Evolutionary conservation across 2,113 vertebrate genomes (phyloP).

Genomic region (Dipodomys stephensi): DNA sequence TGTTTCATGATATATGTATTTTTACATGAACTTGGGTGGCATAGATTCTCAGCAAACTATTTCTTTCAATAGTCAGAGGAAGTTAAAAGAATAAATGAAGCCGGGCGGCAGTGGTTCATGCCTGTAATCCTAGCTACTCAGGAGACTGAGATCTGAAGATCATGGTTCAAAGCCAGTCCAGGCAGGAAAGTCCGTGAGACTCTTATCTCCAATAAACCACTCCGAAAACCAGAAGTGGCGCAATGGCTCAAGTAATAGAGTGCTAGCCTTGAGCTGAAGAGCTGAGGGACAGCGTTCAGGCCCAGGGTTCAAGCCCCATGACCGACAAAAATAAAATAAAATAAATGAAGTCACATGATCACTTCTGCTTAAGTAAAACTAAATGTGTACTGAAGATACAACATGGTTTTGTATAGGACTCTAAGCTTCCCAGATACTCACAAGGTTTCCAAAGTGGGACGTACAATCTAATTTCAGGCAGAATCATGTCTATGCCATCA

Average conservation of each 20-base stretch:
- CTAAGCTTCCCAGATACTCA: background rate
- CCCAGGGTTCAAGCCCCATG: no score
- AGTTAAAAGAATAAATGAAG: constrained; percentile 31
- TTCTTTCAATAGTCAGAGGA: constrained; percentile 57
- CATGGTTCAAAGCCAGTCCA: no score
- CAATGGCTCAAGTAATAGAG: no score
- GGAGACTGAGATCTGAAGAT: no score
- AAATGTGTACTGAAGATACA: background rate
- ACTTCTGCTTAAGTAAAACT: background rate
- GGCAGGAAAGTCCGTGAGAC: no score
- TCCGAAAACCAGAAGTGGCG: no score
- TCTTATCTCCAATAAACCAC: no score
- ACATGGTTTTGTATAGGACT: background rate
- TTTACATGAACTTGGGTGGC: constrained; percentile 4
- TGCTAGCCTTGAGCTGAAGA: no score
- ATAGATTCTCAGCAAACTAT: constrained; percentile 45
- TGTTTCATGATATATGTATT: background rate
- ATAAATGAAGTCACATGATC: background rate
- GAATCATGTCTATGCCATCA: background rate
- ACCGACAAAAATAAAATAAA: background rate
- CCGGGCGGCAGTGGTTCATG: no score
- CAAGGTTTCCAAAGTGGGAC: background rate
- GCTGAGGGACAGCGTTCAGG: no score
- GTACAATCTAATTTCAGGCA: background rate
- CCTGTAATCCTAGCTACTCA: no score